Base-by-base conservation (phyloP, 2,797 vertebrate species). In the Coendou prehensilis region DNA sequence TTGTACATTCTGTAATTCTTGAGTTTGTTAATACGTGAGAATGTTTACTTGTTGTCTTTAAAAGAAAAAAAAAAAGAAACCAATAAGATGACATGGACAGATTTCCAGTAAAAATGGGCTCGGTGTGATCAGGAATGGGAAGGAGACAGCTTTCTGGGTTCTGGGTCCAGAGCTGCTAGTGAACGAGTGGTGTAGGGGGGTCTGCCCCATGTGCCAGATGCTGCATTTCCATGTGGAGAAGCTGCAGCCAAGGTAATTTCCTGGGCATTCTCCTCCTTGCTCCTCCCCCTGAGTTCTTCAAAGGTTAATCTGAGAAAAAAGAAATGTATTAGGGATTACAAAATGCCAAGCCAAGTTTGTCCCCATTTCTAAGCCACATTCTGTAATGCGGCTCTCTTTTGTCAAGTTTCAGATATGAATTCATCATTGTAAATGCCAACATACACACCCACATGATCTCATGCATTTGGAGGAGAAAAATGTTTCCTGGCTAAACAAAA, bases 401-500 rank as follows among this genome's bases (percentile, higher is more conserved):
- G 45, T 71, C 50, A 98, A 96, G 97, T 96, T 97, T 97, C 90
- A 95, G 45, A 92, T 6, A 0, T 98, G 97, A 98, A 98, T 98
- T 98, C 89, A 95, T 96, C 33, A 30, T 0, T 57, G 84, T 92
- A 97, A 92, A 94, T 96, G 97, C 97, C 96, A 71, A 81, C 97
- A 96, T 96, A 88, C 59, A 95, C 93, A 93, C 45, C 73, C 45
- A 47, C 45, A 17, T 37, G 54, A 50, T 47, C 54, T 37, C 54
- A 94, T 97, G 97, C 88, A 54, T 81, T 1, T 2, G 67, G 97
- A 98, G 97, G 13, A 73, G 23, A 18, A 76, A 50, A 76, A 50
- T 30, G 94, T 97, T 98, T 98, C 97, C 97, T 97, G 98, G 97
- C 67, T 75, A 89, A 97, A 61, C 87, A 80, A 92, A 95, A 93